Evolutionary conservation across 2,797 vertebrate genomes (phyloP).

Genomic region (Smutsia temminckii): DNA sequence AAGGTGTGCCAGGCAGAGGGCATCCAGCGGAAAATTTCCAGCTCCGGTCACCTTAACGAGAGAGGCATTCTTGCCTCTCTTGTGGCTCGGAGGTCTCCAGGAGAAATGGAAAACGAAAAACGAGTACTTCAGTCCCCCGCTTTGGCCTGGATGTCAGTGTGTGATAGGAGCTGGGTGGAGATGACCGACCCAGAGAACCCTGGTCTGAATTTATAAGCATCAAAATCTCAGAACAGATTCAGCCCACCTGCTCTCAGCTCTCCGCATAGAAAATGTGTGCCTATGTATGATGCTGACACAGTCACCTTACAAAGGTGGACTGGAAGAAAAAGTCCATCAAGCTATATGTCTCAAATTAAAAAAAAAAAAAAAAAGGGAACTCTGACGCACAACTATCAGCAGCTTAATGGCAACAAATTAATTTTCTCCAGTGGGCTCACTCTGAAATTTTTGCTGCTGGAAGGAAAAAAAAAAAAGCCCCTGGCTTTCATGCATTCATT

Average conservation of each 20-base stretch:
- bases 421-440: conserved; percentile 26
- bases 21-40: conserved; percentile 13
- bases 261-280: neutral
- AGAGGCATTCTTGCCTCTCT: neutral
- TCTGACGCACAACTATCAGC: conserved; percentile 48
- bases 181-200: conserved; percentile 13
- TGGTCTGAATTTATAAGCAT: conserved; percentile 20
- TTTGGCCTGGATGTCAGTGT: neutral
- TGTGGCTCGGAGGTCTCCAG: conserved; percentile 20
- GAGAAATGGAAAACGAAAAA: conserved; percentile 5
- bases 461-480: conserved; percentile 4
- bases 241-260: neutral
- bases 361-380: conserved; percentile 6
- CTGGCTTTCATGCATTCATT: neutral
- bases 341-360: neutral
- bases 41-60: conserved; percentile 15
- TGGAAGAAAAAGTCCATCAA: neutral
- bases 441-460: neutral
- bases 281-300: neutral
- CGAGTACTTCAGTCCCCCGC: neutral
- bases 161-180: neutral
- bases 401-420: conserved; percentile 54
- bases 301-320: conserved; percentile 15
- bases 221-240: neutral
- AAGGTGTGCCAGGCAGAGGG: neutral